phyloP scores from a whole-genome alignment of 2,797 vertebrate genomes.

The Siniperca scherzeri region DNA sequence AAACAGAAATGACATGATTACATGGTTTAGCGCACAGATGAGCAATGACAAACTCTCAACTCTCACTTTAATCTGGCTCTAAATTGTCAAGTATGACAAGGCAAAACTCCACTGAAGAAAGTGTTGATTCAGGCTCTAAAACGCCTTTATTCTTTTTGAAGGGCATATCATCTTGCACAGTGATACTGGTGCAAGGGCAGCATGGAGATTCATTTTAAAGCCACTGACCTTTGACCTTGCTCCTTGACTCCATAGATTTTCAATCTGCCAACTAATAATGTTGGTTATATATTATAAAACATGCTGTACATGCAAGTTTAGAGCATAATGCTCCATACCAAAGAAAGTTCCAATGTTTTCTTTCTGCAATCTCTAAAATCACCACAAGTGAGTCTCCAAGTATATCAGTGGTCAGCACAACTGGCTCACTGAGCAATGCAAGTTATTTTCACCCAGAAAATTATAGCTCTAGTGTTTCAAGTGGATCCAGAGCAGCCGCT shows the following conservation, averaged over 20 bases:
- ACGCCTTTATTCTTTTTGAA: conserved; percentile 49
- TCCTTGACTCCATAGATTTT: conserved; percentile 49
- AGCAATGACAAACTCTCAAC: conserved; percentile 40
- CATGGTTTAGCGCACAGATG: conserved; percentile 54
- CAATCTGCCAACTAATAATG: conserved; percentile 44
- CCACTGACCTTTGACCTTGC: conserved; percentile 57
- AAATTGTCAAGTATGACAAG: conserved; percentile 20
- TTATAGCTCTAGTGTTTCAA: conserved; percentile 88
- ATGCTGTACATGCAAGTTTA: conserved; percentile 2
- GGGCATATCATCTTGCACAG: conserved; percentile 30
- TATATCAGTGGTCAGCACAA: conserved; percentile 79
- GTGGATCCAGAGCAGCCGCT: conserved; percentile 57
- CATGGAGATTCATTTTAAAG: conserved; percentile 50
- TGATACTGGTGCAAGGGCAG: conserved; percentile 1
- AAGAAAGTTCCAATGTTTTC: conserved; percentile 55
- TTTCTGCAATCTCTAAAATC: conserved; percentile 74
- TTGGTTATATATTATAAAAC: conserved; percentile 33
- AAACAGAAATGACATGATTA: conserved; percentile 65
- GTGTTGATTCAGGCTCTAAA: conserved; percentile 23
- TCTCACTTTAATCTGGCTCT: conserved; percentile 29
- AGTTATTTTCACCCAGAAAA: conserved; percentile 90
- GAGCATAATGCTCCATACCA: conserved; percentile 1
- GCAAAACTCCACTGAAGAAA: conserved; percentile 13
- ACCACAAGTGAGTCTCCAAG: conserved; percentile 74
- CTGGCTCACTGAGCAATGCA: conserved; percentile 67